Base-by-base conservation (phyloP, 53 echinoderm and acorn worm genomes). In the Henricia sp. region DNA sequence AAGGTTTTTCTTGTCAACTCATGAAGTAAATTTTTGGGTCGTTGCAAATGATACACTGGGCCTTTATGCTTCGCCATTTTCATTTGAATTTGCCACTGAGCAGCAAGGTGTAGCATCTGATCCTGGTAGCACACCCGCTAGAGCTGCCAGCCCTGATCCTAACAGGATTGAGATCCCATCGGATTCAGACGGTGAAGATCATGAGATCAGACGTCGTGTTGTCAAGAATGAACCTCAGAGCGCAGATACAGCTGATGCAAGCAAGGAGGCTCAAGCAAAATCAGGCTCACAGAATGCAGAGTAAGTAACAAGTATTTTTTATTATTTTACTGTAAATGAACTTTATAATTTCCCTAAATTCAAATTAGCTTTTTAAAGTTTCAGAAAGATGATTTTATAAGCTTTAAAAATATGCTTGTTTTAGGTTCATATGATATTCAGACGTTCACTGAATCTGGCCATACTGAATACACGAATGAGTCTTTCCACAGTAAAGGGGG, bases 91-190 rank as follows among this genome's bases (percentile, higher is more conserved):
- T 10, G 6, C 70, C 21, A 4, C 11, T 58, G 3, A 16, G 42
- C 93, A 96, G 96, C 96, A 96, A 93, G 91, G 91, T 2, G 96
- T 93, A 2, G 85, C 84, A 8, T 46, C 62, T 5, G 82, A 78
- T 39, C 89, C 96, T 37, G 65, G 82, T 19, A 87, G 82, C 67
- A 89, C 93, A 10, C 86, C 96, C 6, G 38, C 91, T 4, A 32
- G 42, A 20, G 50, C 13, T 20, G 37, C 82, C 37, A 20, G 20
- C 14, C 40, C 50, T 27, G 83, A 91, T 53, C 48, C 83, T 0
- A 57, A 14, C 37, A 37, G 62, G 58, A 69, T 68, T 1, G 56
- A 74, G 68, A 52, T 72, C 13, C 73, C 72, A 11, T 85, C 74
- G 10, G 85, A 85, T 25, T 85, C 85, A 23, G 85, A 85, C 20